Percentiles rank a stretch among this genome's conserved stretches.
Evolutionary conservation across 2,888 invertebrate genomes (phyloP).

Genomic region (Drosophila macrospina): DNA sequence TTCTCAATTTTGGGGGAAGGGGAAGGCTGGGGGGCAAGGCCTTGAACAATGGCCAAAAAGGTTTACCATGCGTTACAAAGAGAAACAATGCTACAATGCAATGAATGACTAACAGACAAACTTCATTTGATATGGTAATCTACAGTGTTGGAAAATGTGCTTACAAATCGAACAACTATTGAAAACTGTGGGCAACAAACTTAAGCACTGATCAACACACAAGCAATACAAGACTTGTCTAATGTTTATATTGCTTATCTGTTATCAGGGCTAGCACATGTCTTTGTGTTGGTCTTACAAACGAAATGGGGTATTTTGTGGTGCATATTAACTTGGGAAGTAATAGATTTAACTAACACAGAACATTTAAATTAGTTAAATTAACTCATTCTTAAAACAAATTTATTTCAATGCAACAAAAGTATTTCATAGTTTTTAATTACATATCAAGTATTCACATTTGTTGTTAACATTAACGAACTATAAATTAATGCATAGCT

Average conservation of each 20-base stretch:
- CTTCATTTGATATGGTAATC: constrained; percentile 74
- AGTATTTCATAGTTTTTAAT: too few relatives aligned
- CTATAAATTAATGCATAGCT: constrained; percentile 46
- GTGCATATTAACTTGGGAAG: too few relatives aligned
- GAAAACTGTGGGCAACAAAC: not conserved
- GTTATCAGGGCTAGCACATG: too few relatives aligned
- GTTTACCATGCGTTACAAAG: constrained; percentile 40
- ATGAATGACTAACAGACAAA: constrained; percentile 62
- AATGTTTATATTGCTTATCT: not conserved
- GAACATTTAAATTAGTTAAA: too few relatives aligned
- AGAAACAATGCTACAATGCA: constrained; percentile 55
- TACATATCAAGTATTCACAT: not conserved
- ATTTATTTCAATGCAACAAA: too few relatives aligned
- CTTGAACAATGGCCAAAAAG: constrained; percentile 64
- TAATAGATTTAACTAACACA: too few relatives aligned
- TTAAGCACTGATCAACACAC: not conserved
- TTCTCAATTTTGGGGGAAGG: constrained; percentile 4
- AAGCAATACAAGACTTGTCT: constrained; percentile 1
- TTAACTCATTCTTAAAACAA: too few relatives aligned
- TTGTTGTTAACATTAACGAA: constrained; percentile 17
- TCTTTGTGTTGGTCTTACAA: too few relatives aligned
- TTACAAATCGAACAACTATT: constrained; percentile 7
- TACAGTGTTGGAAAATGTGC: constrained; percentile 52
- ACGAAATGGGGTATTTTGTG: too few relatives aligned
- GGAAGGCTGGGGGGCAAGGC: constrained; percentile 25